Evolutionary conservation across 2,113 vertebrate species (phyloP), one percentile per base, ranked within the genome.

Genomic region (Ceyx melanurus): DNA sequence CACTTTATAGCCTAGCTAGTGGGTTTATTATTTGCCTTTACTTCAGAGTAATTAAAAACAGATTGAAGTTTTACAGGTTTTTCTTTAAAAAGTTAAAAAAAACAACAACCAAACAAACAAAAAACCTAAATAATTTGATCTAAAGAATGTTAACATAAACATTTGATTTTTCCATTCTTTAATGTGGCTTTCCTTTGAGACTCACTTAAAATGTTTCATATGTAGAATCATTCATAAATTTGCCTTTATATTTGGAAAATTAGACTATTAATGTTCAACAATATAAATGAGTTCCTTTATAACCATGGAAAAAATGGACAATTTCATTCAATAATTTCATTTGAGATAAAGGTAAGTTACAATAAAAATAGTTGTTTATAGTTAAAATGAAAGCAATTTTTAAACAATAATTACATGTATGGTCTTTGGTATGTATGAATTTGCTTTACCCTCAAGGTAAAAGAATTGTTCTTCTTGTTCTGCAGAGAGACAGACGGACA

Each of bases 21-120:
- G 13, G 16, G 7, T 57, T 56, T 67, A 50, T 72, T 11, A 45
- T 31, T 33, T 60, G 31, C 6, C 8, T 92, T 66, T 42, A 62
- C 11, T 67, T 54, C 11, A 68, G n/a, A 37, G 9, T 3, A 43
- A 13, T 15, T 58, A 56, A 5, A 67, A 76, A 6, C 12, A 83
- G 4, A 76, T 25, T 7, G 51, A 70, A 57, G 60, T 21, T 48
- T 26, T 35, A 37, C 5, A 5, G 6, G 25, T 26, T 51, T 51
- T 57, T 51, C 31, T 9, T 51, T 13, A 51, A 72, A 5, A 8
- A 3, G 3, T n/a, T 4, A 2, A 2, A 3, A 5, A 64, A 72
- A 43, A 9, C 9, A 37, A 37, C 10, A 37, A 37, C 4, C 37
- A 37, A 37, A 10, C 37, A 45, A 35, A 4, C 18, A 17, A 67